Conservation (phyloP, 2,797 vertebrate genomes). For the Mionectes olivaceus region DNA sequence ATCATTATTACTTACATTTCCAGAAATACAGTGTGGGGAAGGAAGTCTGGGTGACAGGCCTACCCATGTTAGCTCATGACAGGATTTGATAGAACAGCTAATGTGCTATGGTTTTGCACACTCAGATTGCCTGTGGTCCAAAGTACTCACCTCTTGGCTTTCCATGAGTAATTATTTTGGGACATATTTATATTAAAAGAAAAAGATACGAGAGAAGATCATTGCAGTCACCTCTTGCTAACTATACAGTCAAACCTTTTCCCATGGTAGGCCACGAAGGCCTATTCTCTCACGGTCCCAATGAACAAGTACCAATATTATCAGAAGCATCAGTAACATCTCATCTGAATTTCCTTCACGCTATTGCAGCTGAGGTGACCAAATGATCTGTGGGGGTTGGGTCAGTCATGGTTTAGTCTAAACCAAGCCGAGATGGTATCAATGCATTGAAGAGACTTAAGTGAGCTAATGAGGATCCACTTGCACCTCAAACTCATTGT, state of each 20-base stretch:
- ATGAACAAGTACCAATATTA: neutral
- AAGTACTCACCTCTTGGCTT: neutral
- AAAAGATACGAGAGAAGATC: neutral
- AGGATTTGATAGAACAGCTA: neutral
- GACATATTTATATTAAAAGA: neutral
- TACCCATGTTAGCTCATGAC: neutral
- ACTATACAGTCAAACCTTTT: neutral
- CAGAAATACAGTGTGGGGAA: neutral
- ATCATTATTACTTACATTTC: neutral
- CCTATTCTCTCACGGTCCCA: neutral
- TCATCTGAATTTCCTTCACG: neutral
- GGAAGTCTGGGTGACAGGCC: neutral
- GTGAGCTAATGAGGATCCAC: neutral
- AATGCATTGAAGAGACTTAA: neutral
- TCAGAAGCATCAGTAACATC: neutral
- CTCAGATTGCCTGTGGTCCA: neutral
- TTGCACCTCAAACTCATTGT: neutral
- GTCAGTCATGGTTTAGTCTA: neutral
- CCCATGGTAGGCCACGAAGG: neutral
- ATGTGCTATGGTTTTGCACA: neutral
- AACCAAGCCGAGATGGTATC: neutral
- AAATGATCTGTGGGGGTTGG: neutral
- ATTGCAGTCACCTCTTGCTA: neutral
- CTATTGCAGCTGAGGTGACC: neutral
- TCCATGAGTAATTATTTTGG: neutral